phyloP scores from a whole-genome alignment of 2,888 invertebrate genomes.

The Oscheius sp. region DNA sequence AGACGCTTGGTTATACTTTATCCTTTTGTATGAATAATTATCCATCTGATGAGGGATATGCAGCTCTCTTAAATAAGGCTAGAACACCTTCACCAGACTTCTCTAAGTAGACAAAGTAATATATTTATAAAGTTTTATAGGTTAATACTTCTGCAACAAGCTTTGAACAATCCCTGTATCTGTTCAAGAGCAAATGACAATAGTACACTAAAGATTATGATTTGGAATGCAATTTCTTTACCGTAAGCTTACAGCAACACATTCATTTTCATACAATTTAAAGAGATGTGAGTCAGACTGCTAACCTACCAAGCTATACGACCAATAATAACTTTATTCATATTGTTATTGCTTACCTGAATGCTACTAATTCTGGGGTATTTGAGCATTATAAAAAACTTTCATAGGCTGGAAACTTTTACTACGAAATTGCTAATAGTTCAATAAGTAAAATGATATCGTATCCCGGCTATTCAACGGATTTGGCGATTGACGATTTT shows the following conservation, averaged over 20 bases:
- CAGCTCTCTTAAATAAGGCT: too few species aligned
- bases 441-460: not conserved
- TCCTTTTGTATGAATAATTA: too few species aligned
- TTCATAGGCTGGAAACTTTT: not conserved
- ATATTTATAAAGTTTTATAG: too few species aligned
- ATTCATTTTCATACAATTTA: not conserved
- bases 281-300: not conserved
- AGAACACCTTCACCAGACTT: too few species aligned
- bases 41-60: too few species aligned
- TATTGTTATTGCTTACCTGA: not conserved
- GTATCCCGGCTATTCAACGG: not conserved
- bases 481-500: not conserved
- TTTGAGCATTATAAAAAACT: not conserved
- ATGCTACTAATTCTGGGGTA: not conserved
- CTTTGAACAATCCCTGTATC: too few species aligned
- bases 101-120: too few species aligned
- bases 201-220: too few species aligned
- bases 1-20: too few species aligned
- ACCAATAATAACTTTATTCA: conserved; percentile 1
- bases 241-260: not conserved
- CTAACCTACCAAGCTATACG: not conserved
- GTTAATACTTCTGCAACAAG: too few species aligned
- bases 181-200: too few species aligned
- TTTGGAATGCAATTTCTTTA: too few species aligned
- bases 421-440: not conserved